Conservation (phyloP, 2,113 vertebrate species). For the Trematomus loennbergii region DNA sequence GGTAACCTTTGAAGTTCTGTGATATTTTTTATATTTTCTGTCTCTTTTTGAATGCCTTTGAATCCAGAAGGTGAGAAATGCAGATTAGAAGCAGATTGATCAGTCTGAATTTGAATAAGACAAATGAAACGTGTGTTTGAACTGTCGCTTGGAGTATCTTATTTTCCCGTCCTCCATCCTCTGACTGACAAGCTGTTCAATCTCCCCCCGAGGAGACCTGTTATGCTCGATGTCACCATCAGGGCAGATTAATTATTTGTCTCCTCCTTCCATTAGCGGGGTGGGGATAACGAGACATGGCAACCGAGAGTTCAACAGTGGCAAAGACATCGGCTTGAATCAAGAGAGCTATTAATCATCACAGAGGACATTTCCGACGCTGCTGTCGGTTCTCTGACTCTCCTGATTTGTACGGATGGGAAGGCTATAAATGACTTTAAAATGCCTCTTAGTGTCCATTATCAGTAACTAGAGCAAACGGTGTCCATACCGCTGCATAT, state of each 20-base stretch:
- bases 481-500: background rate
- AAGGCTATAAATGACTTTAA: slow-evolving; percentile 41
- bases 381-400: slow-evolving; percentile 40
- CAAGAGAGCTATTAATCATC: slow-evolving; percentile 71
- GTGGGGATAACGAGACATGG: slow-evolving; percentile 75
- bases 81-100: background rate
- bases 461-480: slow-evolving; percentile 25
- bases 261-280: slow-evolving; percentile 73
- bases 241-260: slow-evolving; percentile 78
- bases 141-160: slow-evolving; percentile 11
- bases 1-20: background rate
- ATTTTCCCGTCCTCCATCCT: slow-evolving; percentile 29
- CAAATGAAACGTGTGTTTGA: slow-evolving; percentile 4
- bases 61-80: background rate
- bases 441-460: slow-evolving; percentile 46
- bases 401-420: slow-evolving; percentile 37
- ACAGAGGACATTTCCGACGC: slow-evolving; percentile 42
- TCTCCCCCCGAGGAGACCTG: slow-evolving; percentile 48
- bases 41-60: background rate
- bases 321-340: slow-evolving; percentile 68
- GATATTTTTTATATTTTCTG: background rate
- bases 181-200: slow-evolving; percentile 52
- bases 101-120: background rate
- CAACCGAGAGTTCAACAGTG: slow-evolving; percentile 73
- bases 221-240: slow-evolving; percentile 62